Percentiles rank a stretch among this genome's conserved stretches.
Conservation (phyloP, 92 coral and sea anemone species). For the Siderastrea siderea region DNA sequence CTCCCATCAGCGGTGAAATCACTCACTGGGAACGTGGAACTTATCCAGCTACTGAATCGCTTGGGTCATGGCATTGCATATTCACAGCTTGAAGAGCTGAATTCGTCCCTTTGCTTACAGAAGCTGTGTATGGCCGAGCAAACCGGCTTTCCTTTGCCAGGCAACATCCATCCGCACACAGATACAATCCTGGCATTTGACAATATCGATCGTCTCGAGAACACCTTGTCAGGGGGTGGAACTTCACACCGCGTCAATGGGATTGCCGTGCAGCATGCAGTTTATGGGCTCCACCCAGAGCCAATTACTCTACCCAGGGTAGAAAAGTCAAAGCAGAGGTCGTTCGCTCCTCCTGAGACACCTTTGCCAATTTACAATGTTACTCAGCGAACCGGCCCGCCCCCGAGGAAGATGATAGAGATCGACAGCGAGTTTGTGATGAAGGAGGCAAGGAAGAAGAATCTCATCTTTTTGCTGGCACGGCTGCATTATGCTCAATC, state of each 20-base stretch:
- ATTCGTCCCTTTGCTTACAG: slow-evolving; percentile 6
- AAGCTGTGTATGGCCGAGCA: neutral
- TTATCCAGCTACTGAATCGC: slow-evolving; percentile 58
- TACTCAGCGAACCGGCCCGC: neutral
- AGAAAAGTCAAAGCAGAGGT: slow-evolving; percentile 18
- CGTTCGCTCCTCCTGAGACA: neutral
- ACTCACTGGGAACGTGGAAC: slow-evolving; percentile 67
- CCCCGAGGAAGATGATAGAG: slow-evolving; percentile 25
- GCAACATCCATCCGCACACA: slow-evolving; percentile 40
- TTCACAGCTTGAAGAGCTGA: slow-evolving; percentile 31
- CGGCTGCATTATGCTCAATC: no score
- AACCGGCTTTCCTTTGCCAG: neutral
- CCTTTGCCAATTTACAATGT: slow-evolving; percentile 19
- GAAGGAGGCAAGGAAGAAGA: neutral
- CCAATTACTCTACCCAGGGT: neutral
- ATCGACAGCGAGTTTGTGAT: slow-evolving; percentile 20
- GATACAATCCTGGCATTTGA: slow-evolving; percentile 70
- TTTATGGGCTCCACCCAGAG: slow-evolving; percentile 7
- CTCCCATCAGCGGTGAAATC: slow-evolving; percentile 65
- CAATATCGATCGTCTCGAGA: slow-evolving; percentile 69
- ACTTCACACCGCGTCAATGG: slow-evolving; percentile 41
- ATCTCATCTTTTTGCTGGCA: no score
- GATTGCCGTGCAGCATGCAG: slow-evolving; percentile 7
- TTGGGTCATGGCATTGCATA: slow-evolving; percentile 71
- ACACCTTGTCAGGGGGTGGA: slow-evolving; percentile 52